Evolutionary conservation across 2,797 vertebrate genomes (phyloP).

Genomic region (Spinus pinus): DNA sequence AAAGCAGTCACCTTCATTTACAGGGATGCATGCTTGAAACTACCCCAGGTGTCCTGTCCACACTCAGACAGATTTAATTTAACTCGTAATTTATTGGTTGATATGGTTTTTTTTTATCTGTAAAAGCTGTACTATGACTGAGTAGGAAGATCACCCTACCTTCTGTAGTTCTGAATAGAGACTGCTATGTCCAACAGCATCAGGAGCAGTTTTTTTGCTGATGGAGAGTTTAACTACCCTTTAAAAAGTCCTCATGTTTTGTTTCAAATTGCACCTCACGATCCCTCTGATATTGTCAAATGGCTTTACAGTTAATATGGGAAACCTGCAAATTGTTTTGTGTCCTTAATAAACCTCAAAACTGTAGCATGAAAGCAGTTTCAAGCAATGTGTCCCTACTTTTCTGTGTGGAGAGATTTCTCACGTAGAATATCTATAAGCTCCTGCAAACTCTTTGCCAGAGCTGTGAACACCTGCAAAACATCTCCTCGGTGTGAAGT

Average conservation of each 20-base stretch:
- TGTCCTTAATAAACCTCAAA: slow-evolving; percentile 17
- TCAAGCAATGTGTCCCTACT: neutral
- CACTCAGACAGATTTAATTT: neutral
- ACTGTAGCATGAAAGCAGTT: neutral
- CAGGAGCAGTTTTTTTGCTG: neutral
- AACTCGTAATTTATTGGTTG: neutral
- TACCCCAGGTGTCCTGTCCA: neutral
- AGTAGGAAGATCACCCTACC: neutral
- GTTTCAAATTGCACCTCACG: neutral
- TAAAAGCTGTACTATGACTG: neutral
- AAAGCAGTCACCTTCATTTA: neutral
- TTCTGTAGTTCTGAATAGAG: neutral
- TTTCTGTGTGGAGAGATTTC: neutral
- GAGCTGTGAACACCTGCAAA: slow-evolving; percentile 37
- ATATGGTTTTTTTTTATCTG: neutral
- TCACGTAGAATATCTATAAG: neutral
- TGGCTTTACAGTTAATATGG: neutral
- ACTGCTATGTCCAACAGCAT: neutral
- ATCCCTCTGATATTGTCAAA: neutral
- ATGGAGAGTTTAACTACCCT: neutral
- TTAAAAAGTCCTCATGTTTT: neutral
- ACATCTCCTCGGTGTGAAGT: neutral
- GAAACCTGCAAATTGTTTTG: neutral
- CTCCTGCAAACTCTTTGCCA: neutral
- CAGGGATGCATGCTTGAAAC: neutral